These are phyloP conservation scores for Grallaria varia DNA, from an alignment of 2,113 vertebrate genomes.

Conservation along the genomic window DNA sequence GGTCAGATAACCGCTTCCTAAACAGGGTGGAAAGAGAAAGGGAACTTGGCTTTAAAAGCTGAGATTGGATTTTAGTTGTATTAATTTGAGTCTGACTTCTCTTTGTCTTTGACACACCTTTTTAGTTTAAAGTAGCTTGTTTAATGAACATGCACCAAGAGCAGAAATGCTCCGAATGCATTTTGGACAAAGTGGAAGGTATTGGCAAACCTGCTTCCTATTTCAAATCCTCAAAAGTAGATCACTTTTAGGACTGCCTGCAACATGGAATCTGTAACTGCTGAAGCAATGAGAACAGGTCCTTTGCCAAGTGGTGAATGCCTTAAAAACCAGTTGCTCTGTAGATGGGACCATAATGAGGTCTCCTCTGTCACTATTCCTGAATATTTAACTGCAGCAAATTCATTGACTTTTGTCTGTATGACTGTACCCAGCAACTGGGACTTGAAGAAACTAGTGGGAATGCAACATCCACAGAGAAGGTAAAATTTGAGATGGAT, in stretches of 20 bases:
- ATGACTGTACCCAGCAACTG: background rate
- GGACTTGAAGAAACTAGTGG: background rate
- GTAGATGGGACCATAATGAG: background rate
- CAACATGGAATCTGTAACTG: background rate
- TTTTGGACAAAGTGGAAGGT: background rate
- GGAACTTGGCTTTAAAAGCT: background rate
- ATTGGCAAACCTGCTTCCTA: background rate
- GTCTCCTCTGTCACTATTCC: background rate
- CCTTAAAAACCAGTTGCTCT: background rate
- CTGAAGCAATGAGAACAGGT: background rate
- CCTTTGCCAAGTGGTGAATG: background rate
- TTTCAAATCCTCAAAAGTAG: background rate
- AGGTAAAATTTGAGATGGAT: background rate
- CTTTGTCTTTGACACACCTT: background rate
- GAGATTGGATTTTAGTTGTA: background rate
- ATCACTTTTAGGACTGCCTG: background rate
- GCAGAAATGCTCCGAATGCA: background rate
- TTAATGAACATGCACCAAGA: background rate
- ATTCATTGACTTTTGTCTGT: background rate
- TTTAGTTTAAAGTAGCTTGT: background rate
- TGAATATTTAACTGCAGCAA: background rate
- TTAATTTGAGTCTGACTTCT: background rate
- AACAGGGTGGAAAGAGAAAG: background rate
- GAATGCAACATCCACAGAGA: accelerated
- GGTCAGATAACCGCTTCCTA: background rate